Conservation (phyloP, 2,113 vertebrate genomes). For the Mionectes macconnelli region DNA sequence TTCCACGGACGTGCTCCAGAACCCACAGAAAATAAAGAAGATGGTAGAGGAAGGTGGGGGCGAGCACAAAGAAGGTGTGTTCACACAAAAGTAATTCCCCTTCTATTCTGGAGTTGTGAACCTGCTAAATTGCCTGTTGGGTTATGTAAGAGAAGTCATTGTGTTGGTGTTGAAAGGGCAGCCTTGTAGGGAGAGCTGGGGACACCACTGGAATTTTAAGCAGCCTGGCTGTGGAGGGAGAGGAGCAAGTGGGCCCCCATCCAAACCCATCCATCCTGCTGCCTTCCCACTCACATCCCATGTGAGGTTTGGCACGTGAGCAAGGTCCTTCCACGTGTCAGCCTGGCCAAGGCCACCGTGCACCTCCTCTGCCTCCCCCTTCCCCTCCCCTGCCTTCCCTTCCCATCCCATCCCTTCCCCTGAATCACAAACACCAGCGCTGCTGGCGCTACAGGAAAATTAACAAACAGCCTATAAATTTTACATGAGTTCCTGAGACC, state of each 20-base stretch:
- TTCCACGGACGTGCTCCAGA: neutral
- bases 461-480: conserved; percentile 76
- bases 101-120: conserved; percentile 18
- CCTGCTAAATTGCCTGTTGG: conserved; percentile 34
- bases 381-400: neutral
- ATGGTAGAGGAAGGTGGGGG: neutral
- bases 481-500: conserved; percentile 73
- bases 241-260: neutral
- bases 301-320: neutral
- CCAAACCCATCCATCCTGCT: conserved; percentile 66
- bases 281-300: conserved; percentile 2
- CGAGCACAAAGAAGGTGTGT: neutral
- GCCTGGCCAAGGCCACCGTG: neutral
- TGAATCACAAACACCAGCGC: neutral
- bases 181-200: conserved; percentile 9
- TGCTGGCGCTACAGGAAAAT: conserved; percentile 69
- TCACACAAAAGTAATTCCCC: neutral
- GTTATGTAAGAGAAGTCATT: conserved; percentile 65
- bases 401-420: neutral
- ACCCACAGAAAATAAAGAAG: neutral
- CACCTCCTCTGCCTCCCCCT: neutral
- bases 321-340: conserved; percentile 34
- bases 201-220: conserved; percentile 61
- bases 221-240: neutral
- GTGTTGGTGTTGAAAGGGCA: conserved; percentile 65